phyloP scores from a whole-genome alignment of 1,140 invertebrate genomes.

The Trachelipus rathkii region DNA sequence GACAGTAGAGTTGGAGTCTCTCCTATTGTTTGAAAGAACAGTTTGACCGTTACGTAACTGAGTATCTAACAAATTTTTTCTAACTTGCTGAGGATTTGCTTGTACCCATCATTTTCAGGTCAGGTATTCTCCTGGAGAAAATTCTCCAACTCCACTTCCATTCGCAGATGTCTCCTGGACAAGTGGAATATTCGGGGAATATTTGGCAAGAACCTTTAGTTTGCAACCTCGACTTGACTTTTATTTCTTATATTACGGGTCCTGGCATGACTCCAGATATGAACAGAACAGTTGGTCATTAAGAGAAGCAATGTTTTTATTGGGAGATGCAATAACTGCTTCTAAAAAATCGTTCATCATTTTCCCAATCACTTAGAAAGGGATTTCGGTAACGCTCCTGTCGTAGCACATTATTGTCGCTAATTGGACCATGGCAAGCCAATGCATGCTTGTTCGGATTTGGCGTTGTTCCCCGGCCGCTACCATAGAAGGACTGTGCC shows the following conservation, averaged over 20 bases:
- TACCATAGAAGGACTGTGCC: constrained; percentile 58
- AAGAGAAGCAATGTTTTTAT: constrained; percentile 45
- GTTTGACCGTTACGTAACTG: constrained; percentile 43
- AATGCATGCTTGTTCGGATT: constrained; percentile 48
- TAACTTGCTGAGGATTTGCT: constrained; percentile 27
- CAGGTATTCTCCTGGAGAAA: constrained; percentile 68
- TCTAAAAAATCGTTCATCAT: constrained; percentile 61
- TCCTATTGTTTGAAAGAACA: constrained; percentile 51
- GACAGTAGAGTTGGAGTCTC: constrained; percentile 73
- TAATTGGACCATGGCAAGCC: constrained; percentile 54
- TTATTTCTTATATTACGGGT: constrained; percentile 35
- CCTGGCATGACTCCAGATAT: constrained; percentile 37
- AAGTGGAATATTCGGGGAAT: constrained; percentile 43
- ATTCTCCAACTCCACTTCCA: constrained; percentile 56
- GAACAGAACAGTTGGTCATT: constrained; percentile 41
- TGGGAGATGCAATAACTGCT: constrained; percentile 41
- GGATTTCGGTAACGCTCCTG: constrained; percentile 49
- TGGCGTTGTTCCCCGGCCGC: constrained; percentile 54
- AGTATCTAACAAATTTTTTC: constrained; percentile 32
- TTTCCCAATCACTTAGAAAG: constrained; percentile 53
- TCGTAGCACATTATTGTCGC: constrained; percentile 56
- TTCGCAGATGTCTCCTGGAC: constrained; percentile 41
- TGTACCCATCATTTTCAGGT: constrained; percentile 63
- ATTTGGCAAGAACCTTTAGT: constrained; percentile 42
- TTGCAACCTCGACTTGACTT: constrained; percentile 39